Evolutionary conservation across 2,888 invertebrate genomes (phyloP).

Genomic region (Plagiodera versicolora): DNA sequence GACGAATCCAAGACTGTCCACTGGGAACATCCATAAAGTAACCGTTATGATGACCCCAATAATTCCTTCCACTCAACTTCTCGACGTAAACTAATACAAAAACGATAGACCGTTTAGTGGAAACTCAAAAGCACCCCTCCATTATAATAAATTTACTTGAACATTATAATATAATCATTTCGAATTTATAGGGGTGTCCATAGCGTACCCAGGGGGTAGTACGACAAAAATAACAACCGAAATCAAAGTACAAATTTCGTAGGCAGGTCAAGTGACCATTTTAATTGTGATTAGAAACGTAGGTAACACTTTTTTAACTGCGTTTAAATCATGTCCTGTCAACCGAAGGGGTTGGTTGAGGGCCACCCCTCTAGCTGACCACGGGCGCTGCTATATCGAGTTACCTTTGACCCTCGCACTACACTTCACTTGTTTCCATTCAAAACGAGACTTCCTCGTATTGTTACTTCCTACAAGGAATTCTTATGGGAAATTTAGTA

Average conservation of each 20-base stretch:
- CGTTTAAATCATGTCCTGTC: slow-evolving; percentile 40
- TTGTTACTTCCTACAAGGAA: slow-evolving; percentile 27
- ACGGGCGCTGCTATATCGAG: slow-evolving; percentile 41
- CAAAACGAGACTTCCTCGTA: slow-evolving; percentile 27
- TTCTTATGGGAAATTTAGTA: slow-evolving; percentile 24
- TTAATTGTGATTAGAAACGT: slow-evolving; percentile 43
- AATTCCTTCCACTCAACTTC: slow-evolving; percentile 12
- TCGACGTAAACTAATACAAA: slow-evolving; percentile 37
- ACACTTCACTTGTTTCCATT: slow-evolving; percentile 29
- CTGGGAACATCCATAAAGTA: slow-evolving; percentile 12
- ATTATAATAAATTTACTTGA: slow-evolving; percentile 48
- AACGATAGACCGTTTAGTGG: slow-evolving; percentile 41
- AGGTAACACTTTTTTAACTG: slow-evolving; percentile 51
- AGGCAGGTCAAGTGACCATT: slow-evolving; percentile 44
- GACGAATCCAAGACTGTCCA: too few relatives aligned
- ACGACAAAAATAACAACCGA: slow-evolving; percentile 32
- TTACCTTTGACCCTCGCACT: slow-evolving; percentile 44
- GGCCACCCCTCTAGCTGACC: slow-evolving; percentile 37
- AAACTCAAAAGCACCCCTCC: slow-evolving; percentile 42
- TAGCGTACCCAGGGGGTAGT: slow-evolving; percentile 16
- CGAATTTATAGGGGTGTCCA: slow-evolving; percentile 43
- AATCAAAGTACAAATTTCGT: slow-evolving; percentile 48
- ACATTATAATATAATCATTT: slow-evolving; percentile 49
- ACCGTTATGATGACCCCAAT: slow-evolving; percentile 16
- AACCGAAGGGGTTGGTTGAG: slow-evolving; percentile 38